These are phyloP conservation scores for Holacanthella duospinosa DNA, from an alignment of 2,888 invertebrate genomes.

Conservation along the genomic window DNA sequence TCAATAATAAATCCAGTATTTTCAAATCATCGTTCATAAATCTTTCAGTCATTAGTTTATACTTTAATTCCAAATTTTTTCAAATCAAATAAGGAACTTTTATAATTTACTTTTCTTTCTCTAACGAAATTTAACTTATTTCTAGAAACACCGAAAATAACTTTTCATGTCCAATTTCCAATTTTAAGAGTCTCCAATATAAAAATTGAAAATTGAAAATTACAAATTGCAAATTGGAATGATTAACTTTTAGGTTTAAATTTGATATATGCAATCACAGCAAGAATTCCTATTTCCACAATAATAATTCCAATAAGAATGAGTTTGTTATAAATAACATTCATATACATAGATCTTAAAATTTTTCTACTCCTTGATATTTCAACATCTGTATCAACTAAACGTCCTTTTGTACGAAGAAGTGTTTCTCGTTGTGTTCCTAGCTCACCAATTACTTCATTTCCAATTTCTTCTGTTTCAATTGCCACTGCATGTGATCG, in stretches of 20 bases:
- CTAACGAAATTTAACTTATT: too few species aligned
- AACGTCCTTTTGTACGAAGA: constrained; percentile 50
- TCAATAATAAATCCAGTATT: background rate
- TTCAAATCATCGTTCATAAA: too few species aligned
- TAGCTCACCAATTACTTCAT: constrained; percentile 63
- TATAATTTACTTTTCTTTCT: too few species aligned
- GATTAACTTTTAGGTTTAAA: constrained; percentile 39
- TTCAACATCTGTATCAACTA: constrained; percentile 61
- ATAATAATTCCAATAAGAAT: constrained; percentile 62
- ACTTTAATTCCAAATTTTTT: too few species aligned
- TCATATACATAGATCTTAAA: constrained; percentile 55
- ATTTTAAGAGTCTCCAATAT: too few species aligned
- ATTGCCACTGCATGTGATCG: constrained; percentile 62
- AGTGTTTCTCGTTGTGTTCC: constrained; percentile 65
- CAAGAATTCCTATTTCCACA: constrained; percentile 56
- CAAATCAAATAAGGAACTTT: too few species aligned
- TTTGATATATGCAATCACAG: constrained; percentile 53
- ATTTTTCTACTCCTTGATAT: constrained; percentile 55
- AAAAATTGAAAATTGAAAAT: background rate
- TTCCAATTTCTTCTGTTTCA: constrained; percentile 69
- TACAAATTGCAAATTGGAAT: background rate
- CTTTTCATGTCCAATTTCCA: too few species aligned
- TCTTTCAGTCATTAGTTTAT: too few species aligned
- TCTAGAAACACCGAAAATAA: too few species aligned
- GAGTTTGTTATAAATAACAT: constrained; percentile 64